A percentile compares a stretch with the other conserved stretches of the same genome.
These are phyloP conservation scores for Neosalanx taihuensis DNA, from an alignment of 2,797 vertebrate genomes.

Conservation along the genomic window DNA sequence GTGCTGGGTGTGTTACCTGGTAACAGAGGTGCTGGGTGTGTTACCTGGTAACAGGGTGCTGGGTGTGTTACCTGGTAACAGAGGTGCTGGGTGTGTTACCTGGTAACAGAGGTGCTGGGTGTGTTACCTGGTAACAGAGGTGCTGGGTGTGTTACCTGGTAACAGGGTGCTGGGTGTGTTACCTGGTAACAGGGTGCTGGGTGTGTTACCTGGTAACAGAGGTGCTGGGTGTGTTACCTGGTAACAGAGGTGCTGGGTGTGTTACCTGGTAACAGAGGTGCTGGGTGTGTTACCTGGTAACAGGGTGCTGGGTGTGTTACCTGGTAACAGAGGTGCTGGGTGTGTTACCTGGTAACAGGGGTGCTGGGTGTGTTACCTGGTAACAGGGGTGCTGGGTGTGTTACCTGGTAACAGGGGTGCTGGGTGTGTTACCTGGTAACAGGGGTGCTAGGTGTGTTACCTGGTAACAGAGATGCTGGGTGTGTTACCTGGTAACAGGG, in stretches of 20 bases:
- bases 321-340: slow-evolving; percentile 42
- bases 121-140: slow-evolving; percentile 58
- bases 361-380: slow-evolving; percentile 47
- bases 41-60: slow-evolving; percentile 63
- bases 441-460: slow-evolving; percentile 34
- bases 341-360: no score
- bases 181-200: no score
- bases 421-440: slow-evolving; percentile 34
- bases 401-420: slow-evolving; percentile 60
- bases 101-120: slow-evolving; percentile 66
- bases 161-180: no score
- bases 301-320: slow-evolving; percentile 35
- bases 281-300: no score
- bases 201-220: no score
- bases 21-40: slow-evolving; percentile 63
- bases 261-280: no score
- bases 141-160: slow-evolving; percentile 50
- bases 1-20: slow-evolving; percentile 61
- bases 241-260: no score
- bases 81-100: no score
- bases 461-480: no score
- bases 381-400: slow-evolving; percentile 25
- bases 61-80: slow-evolving; percentile 61
- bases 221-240: no score
- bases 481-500: no score